phyloP scores from a whole-genome alignment of 2,888 invertebrate genomes.

The Dioctria linearis region DNA sequence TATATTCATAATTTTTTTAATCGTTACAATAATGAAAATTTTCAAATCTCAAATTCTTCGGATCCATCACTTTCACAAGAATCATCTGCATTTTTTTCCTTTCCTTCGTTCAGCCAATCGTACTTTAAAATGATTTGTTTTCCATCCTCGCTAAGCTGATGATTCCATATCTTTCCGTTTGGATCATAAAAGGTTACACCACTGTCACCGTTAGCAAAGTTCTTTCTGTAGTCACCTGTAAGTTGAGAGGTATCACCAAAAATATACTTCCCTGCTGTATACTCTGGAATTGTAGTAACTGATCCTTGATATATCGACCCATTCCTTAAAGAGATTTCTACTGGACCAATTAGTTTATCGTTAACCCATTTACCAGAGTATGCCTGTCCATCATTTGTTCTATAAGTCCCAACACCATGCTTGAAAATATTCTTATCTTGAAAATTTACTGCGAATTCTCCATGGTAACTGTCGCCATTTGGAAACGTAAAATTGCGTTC shows the following conservation, averaged over 20 bases:
- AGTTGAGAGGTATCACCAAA: constrained; percentile 43
- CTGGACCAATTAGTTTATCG: constrained; percentile 46
- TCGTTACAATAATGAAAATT: not conserved
- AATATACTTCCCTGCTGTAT: constrained; percentile 21
- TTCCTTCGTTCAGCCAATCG: not conserved
- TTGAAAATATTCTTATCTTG: constrained; percentile 43
- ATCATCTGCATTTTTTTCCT: not conserved
- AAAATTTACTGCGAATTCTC: constrained; percentile 32
- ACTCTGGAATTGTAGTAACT: not conserved
- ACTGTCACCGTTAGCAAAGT: not conserved
- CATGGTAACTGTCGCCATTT: constrained; percentile 50
- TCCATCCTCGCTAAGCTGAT: not conserved
- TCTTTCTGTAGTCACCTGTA: constrained; percentile 46
- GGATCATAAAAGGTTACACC: constrained; percentile 50
- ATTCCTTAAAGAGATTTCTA: constrained; percentile 29
- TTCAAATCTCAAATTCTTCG: not conserved
- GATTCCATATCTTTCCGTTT: constrained; percentile 25
- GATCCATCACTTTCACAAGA: not conserved
- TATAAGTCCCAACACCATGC: constrained; percentile 44
- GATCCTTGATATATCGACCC: constrained; percentile 3
- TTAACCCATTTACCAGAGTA: constrained; percentile 46
- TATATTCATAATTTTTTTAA: no score
- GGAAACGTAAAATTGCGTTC: constrained; percentile 22
- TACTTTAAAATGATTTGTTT: not conserved
- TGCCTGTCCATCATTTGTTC: constrained; percentile 11